Percentiles rank a stretch among this genome's conserved stretches.
Conservation (phyloP, 2,888 invertebrate species). For the Cheilosia vernalis region DNA sequence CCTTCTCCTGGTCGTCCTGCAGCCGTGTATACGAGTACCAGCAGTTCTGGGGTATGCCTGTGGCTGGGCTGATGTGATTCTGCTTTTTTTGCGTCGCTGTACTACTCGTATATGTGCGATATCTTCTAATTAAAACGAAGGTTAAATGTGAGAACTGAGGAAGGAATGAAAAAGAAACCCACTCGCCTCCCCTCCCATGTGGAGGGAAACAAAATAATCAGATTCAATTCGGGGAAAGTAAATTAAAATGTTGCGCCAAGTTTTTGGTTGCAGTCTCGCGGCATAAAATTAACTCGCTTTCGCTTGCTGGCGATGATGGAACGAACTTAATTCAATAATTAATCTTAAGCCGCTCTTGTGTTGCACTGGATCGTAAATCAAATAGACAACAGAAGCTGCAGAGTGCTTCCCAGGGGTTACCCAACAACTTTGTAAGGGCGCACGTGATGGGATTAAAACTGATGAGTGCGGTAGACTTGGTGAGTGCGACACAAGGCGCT, state of each 20-base stretch:
- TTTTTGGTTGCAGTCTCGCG: slow-evolving; percentile 62
- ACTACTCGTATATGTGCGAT: slow-evolving; percentile 26
- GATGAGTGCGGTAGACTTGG: too few species aligned
- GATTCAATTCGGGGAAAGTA: slow-evolving; percentile 67
- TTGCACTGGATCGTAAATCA: slow-evolving; percentile 39
- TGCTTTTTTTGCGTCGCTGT: slow-evolving; percentile 13
- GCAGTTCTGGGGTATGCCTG: background rate
- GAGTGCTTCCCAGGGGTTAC: background rate
- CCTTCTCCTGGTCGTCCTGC: slow-evolving; percentile 17
- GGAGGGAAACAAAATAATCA: slow-evolving; percentile 56
- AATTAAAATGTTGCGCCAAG: slow-evolving; percentile 70
- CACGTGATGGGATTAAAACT: too few species aligned
- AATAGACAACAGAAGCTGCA: slow-evolving; percentile 7
- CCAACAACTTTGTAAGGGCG: background rate
- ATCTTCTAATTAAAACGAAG: slow-evolving; percentile 71
- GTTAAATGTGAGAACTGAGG: slow-evolving; percentile 59
- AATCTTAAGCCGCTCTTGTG: slow-evolving; percentile 48
- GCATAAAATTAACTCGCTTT: slow-evolving; percentile 63
- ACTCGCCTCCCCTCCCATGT: background rate
- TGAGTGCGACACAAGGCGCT: too few species aligned
- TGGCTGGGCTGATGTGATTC: slow-evolving; percentile 37
- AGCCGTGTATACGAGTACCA: background rate
- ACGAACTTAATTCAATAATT: slow-evolving; percentile 60
- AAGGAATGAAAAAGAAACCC: slow-evolving; percentile 29
- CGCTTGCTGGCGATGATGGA: slow-evolving; percentile 32